These are phyloP conservation scores for Prosopocoilus inquinatus DNA, from an alignment of 2,888 invertebrate species.

Conservation along the genomic window DNA sequence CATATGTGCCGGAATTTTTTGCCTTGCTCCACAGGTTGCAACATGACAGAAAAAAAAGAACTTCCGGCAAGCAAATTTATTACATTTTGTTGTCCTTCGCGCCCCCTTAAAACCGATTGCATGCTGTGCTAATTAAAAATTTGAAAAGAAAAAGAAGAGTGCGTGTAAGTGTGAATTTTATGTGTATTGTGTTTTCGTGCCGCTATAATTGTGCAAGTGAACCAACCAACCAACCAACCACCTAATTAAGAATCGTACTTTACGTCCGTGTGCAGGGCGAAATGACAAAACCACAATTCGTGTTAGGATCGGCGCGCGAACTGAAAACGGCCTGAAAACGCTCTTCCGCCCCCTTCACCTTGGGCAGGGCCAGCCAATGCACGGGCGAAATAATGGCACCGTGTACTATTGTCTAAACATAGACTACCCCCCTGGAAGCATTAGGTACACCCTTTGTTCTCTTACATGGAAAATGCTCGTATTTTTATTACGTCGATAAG, in stretches of 20 bases:
- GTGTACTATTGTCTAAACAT: constrained; percentile 7
- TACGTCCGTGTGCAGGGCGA: constrained; percentile 8
- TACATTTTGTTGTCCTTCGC: no score
- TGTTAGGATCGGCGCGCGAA: constrained; percentile 30
- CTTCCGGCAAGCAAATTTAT: no score
- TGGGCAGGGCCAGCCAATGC: constrained; percentile 9
- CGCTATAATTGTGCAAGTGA: not conserved
- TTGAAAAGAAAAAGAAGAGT: not conserved
- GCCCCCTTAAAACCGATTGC: not conserved
- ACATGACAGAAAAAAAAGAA: no score
- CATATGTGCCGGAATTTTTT: no score
- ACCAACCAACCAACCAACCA: no score
- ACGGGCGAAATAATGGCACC: constrained; percentile 11
- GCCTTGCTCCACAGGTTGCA: no score
- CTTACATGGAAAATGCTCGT: no score
- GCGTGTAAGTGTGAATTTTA: not conserved
- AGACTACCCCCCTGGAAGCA: constrained; percentile 1
- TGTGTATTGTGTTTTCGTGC: constrained; percentile 1
- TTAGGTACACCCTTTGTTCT: no score
- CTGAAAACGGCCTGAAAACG: constrained; percentile 25
- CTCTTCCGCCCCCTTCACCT: constrained; percentile 14
- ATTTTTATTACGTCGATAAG: no score
- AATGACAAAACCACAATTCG: constrained; percentile 25
- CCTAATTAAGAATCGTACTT: constrained; percentile 16
- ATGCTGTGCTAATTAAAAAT: not conserved